Base-by-base conservation (phyloP, 2,797 vertebrate species). In the Smutsia gigantea region DNA sequence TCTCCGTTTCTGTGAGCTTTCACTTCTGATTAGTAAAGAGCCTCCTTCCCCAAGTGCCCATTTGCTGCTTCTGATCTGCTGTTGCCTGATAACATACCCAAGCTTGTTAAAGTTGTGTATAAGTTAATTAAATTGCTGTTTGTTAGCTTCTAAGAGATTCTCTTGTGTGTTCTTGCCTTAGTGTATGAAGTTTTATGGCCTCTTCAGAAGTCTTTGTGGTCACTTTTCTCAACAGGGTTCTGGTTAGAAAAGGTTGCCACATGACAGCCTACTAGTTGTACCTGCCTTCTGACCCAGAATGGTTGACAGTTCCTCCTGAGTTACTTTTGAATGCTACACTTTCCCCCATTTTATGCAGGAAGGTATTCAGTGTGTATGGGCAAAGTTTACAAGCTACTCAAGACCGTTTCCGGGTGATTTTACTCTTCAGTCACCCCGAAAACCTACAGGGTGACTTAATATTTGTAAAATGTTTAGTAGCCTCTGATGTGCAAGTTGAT, bases 31-130 rank as follows among this genome's bases (percentile, higher is more conserved):
- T 69, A 46, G 53, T 68, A 3, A 77, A 53, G 93, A 83, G 39
- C 39, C 63, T 49, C 8, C 63, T 53, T 53, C 8, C 64, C 21
- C 29, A 17, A 6, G 4, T 55, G 77, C 25, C 68, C 21, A 21
- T 89, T 55, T 59, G 85, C 55, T 77, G 27, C 94, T 85, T 94
- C 64, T 71, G 29, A 46, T 69, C 69, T 64, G 0, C 46, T 12
- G 6, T 31, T 2, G 15, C 72, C 87, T 71, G 85, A 34, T 64
- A 42, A 75, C 59, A 27, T 55, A 90, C n/a, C 71, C 85, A 92
- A 37, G 61, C 87, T 95, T 94, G 68, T 96, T 93, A 96, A 89
- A 89, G 87, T 31, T 14, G 7, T 53, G 2, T 93, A 14, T 74
- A 74, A 74, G 61, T 84, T 55, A 72, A 51, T n/a, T 74, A 14